Evolutionary conservation across 2,888 invertebrate species (phyloP).

Genomic region (Limnephilus lunatus): DNA sequence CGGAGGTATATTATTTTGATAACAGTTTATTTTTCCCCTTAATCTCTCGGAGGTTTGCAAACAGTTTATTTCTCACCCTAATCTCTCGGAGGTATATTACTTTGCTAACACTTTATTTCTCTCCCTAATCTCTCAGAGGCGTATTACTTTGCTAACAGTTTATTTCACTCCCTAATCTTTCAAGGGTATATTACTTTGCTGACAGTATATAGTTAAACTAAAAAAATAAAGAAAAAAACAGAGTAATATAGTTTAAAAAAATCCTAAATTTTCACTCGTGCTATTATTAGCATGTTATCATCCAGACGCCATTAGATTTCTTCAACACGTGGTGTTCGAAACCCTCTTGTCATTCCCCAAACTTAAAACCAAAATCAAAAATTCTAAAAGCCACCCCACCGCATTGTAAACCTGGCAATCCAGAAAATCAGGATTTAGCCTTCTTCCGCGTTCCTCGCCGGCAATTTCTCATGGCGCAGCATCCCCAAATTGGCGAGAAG

Average conservation of each 20-base stretch:
- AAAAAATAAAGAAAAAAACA: neutral
- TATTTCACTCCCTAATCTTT: too few relatives aligned
- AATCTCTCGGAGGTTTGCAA: too few relatives aligned
- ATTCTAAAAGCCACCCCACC: neutral
- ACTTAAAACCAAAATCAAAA: neutral
- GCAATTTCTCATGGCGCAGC: constrained; percentile 15
- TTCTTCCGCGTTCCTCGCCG: constrained; percentile 36
- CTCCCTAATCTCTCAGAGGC: too few relatives aligned
- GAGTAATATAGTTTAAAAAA: neutral
- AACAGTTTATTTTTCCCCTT: too few relatives aligned
- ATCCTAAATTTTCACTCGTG: neutral
- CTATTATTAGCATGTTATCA: too few relatives aligned
- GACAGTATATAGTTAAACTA: too few relatives aligned
- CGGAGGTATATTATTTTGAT: too few relatives aligned
- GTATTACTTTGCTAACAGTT: too few relatives aligned
- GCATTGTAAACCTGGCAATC: constrained; percentile 30
- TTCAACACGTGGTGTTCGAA: neutral
- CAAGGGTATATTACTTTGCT: too few relatives aligned
- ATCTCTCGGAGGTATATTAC: too few relatives aligned
- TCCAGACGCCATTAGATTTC: neutral
- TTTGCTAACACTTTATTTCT: too few relatives aligned
- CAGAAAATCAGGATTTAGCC: constrained; percentile 27
- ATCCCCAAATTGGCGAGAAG: constrained; percentile 35
- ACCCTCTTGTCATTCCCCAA: neutral
- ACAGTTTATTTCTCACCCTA: too few relatives aligned